These are phyloP conservation scores for Chaetops frenatus DNA, from an alignment of 2,113 vertebrate species.

Conservation along the genomic window DNA sequence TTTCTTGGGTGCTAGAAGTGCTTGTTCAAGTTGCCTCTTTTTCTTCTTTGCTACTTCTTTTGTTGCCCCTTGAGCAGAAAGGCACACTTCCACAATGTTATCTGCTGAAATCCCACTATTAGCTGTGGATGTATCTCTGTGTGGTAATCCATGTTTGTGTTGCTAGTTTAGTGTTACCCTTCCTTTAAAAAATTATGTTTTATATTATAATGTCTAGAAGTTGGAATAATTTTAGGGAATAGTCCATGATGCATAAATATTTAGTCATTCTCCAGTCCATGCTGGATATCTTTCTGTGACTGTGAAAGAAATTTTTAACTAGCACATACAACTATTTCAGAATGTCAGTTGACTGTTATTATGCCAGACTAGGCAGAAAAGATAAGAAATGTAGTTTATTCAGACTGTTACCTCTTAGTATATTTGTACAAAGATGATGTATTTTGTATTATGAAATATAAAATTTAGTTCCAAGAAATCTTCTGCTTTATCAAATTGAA, in stretches of 20 bases:
- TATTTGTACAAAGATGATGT: not conserved
- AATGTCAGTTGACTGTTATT: not conserved
- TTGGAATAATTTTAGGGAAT: not conserved
- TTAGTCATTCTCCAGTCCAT: not conserved
- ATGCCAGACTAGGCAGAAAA: not conserved
- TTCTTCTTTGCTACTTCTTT: not conserved
- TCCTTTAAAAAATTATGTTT: not conserved
- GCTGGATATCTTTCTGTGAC: not conserved
- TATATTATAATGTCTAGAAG: not conserved
- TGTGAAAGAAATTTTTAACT: not conserved
- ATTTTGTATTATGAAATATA: not conserved
- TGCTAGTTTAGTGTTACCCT: not conserved
- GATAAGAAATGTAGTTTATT: not conserved
- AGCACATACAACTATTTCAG: not conserved
- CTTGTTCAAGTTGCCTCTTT: not conserved
- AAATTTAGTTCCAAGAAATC: not conserved
- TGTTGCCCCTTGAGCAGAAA: not conserved
- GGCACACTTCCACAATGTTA: not conserved
- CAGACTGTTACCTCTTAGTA: not conserved
- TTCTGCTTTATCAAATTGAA: constrained; percentile 1
- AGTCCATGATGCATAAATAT: not conserved
- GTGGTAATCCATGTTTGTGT: not conserved
- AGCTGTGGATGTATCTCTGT: not conserved
- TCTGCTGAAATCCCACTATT: not conserved
- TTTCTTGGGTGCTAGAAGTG: not conserved